Percentiles rank a stretch among this genome's conserved stretches.
phyloP scores from a whole-genome alignment of 1,140 invertebrate genomes.

The Ylistrum balloti region DNA sequence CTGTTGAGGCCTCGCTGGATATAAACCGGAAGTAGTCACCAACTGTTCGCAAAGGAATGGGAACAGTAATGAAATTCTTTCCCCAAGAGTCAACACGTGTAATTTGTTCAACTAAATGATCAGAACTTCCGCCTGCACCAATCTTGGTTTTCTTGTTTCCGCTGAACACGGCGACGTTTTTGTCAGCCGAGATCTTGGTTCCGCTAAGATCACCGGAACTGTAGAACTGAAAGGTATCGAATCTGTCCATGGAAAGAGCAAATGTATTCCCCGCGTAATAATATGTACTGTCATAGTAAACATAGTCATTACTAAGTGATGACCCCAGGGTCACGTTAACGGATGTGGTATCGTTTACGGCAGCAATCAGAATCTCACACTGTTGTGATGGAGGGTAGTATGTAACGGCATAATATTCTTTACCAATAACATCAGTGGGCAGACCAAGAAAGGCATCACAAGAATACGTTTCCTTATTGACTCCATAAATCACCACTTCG shows the following conservation, averaged over 20 bases:
- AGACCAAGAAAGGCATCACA: constrained; percentile 56
- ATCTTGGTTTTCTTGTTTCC: constrained; percentile 64
- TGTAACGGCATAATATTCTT: constrained; percentile 59
- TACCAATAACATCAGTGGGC: constrained; percentile 55
- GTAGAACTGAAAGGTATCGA: constrained; percentile 53
- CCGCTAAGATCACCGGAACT: constrained; percentile 65
- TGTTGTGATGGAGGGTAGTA: constrained; percentile 62
- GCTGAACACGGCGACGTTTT: constrained; percentile 60
- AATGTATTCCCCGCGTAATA: constrained; percentile 55
- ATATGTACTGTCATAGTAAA: constrained; percentile 44
- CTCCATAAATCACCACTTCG: constrained; percentile 55
- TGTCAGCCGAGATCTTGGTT: constrained; percentile 60
- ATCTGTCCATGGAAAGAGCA: constrained; percentile 50
- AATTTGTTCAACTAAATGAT: constrained; percentile 58
- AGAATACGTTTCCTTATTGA: constrained; percentile 56
- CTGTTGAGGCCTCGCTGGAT: constrained; percentile 53
- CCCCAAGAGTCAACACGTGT: constrained; percentile 49
- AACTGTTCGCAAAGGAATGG: constrained; percentile 49
- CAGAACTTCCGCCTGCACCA: constrained; percentile 50
- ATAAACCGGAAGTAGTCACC: constrained; percentile 66
- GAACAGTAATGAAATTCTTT: constrained; percentile 52
- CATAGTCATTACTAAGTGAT: not conserved
- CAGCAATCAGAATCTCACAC: constrained; percentile 52
- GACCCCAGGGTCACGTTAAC: constrained; percentile 51
- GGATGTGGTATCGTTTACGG: constrained; percentile 40